phyloP scores from a whole-genome alignment of 2,888 invertebrate species.

The Torymus tubicola region DNA sequence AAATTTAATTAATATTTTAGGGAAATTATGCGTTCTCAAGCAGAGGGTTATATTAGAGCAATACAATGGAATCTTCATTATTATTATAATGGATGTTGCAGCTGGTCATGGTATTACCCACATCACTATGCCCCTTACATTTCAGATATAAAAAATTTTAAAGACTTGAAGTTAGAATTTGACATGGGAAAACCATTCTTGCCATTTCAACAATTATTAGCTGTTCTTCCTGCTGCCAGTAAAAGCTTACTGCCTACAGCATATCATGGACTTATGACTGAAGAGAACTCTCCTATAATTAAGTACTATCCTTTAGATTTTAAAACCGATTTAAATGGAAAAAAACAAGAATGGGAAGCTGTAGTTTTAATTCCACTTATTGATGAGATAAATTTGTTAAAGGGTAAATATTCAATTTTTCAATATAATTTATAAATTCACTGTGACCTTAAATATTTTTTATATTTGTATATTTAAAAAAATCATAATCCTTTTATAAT shows the following conservation, averaged over 20 bases:
- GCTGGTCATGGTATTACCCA: conserved; percentile 99
- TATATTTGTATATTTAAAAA: background rate
- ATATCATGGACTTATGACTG: conserved; percentile 88
- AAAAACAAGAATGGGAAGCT: conserved; percentile 97
- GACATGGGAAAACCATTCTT: conserved; percentile 91
- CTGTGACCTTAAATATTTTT: conserved; percentile 18
- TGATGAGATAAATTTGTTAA: conserved; percentile 81
- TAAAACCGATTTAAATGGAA: conserved; percentile 96
- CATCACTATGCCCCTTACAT: conserved; percentile 98
- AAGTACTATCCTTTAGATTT: conserved; percentile 95
- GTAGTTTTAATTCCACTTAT: conserved; percentile 96
- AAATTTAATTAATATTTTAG: conserved; percentile 76
- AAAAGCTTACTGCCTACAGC: conserved; percentile 86
- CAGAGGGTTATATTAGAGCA: conserved; percentile 92
- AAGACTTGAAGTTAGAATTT: conserved; percentile 86
- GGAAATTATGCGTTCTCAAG: conserved; percentile 87
- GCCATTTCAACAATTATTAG: conserved; percentile 94
- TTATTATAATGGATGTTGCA: conserved; percentile 96
- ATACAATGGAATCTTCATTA: conserved; percentile 98
- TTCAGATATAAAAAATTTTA: conserved; percentile 92
- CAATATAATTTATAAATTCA: background rate
- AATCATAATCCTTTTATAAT: background rate
- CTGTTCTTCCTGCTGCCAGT: conserved; percentile 92
- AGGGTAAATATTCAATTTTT: conserved; percentile 61
- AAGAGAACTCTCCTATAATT: conserved; percentile 87